Base-by-base conservation (phyloP, 1,140 invertebrate species). In the Himalopsyche phryganea region DNA sequence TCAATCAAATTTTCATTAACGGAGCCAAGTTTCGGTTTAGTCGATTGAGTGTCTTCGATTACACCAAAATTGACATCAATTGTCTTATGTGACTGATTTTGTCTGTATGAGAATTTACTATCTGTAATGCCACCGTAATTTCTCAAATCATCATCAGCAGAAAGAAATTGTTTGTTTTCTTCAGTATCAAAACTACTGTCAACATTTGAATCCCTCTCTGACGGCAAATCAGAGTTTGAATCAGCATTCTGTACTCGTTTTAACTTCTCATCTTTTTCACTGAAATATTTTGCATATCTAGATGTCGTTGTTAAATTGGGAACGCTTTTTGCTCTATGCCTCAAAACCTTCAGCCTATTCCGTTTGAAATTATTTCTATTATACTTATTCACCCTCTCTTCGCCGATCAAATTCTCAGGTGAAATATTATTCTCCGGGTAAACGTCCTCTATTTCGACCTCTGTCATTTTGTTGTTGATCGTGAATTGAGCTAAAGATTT, bases 401-500 rank as follows among this genome's bases (percentile, higher is more conserved):
- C 71, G 57, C 35, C n/a, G 6, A 19, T 10, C 9, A 47, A 52
- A 7, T 40, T 52, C 36, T 50, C 48, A 73, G 72, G 66, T 71
- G 68, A 69, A 67, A 72, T 19, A 68, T 66, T 66, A 0, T 71
- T 76, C 57, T 71, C 73, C 61, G 71, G 76, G 38, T 67, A 54
- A 54, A 74, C 67, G 35, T 71, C 50, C 53, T 72, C 69, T 47
- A 66, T 18, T 47, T 67, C 59, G 20, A 71, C 52, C 50, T 73
- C 68, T 6, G 70, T 68, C 48, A 65, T 51, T 35, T 64, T 63
- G 35, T 72, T 67, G 60, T 68, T 69, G 7, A 65, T 53, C 18
- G 66, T 61, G 55, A 84, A 69, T 42, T 79, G 74, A 1, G 76
- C 74, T 33, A 89, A 69, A 60, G 84, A 83, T 61, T 83, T 83